Conservation (phyloP, 2,113 vertebrate genomes). For the Vanacampus margaritifer region DNA sequence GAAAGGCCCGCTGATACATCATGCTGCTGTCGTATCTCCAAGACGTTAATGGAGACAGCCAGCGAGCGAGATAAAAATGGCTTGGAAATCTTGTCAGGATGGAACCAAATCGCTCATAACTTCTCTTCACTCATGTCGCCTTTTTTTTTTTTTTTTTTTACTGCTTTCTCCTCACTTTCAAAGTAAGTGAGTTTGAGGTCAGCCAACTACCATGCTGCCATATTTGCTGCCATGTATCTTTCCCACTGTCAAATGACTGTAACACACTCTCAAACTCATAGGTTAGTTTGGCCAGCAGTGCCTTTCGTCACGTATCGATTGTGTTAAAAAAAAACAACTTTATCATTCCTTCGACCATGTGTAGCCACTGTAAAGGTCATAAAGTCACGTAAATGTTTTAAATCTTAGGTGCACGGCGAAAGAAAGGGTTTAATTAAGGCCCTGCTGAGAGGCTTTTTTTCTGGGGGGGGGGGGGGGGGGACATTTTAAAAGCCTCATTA, state of each 20-base stretch:
- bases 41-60: slow-evolving; percentile 20
- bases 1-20: slow-evolving; percentile 35
- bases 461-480: too few relatives aligned
- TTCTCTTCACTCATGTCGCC: slow-evolving; percentile 12
- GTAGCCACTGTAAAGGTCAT: not conserved
- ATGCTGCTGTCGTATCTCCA: slow-evolving; percentile 34
- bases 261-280: not conserved
- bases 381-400: not conserved
- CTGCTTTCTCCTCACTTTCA: slow-evolving; percentile 33
- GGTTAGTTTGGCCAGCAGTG: not conserved
- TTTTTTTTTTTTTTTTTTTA: slow-evolving; percentile 29
- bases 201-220: slow-evolving; percentile 29
- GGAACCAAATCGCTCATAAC: slow-evolving; percentile 14
- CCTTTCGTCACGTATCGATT: not conserved
- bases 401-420: not conserved
- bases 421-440: slow-evolving; percentile 2
- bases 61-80: slow-evolving; percentile 18
- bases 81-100: slow-evolving; percentile 12
- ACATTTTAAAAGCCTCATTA: slow-evolving; percentile 8
- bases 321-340: not conserved
- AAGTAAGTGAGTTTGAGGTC: slow-evolving; percentile 38
- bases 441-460: not conserved
- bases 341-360: not conserved
- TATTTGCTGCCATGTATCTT: slow-evolving; percentile 6
- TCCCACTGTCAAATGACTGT: slow-evolving; percentile 7